Evolutionary conservation across 2,888 invertebrate genomes (phyloP).

Genomic region (Ormyrus labotus): DNA sequence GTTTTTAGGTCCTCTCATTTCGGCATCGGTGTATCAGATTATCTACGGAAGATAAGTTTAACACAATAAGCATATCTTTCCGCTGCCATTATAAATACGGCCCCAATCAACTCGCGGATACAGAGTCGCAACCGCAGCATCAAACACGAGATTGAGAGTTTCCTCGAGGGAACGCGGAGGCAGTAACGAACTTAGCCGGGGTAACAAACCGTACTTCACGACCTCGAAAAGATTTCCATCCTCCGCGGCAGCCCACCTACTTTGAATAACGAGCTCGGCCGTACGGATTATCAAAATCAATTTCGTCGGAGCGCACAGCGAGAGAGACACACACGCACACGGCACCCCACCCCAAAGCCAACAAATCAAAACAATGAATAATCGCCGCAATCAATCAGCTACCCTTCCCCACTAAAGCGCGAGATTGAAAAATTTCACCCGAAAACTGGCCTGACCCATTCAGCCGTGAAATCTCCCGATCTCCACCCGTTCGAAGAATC

Average conservation of each 20-base stretch:
- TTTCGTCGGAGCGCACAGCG: too few species aligned
- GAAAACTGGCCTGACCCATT: background rate
- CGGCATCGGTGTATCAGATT: too few species aligned
- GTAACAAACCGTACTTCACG: background rate
- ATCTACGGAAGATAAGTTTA: too few species aligned
- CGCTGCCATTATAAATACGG: too few species aligned
- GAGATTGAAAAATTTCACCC: conserved; percentile 24
- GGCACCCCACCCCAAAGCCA: background rate
- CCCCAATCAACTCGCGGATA: too few species aligned
- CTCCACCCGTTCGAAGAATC: conserved; percentile 15
- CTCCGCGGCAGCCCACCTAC: background rate
- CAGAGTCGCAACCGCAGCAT: background rate
- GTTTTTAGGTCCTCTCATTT: too few species aligned
- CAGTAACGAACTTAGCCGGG: conserved; percentile 13
- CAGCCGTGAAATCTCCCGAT: conserved; percentile 37
- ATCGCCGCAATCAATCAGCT: conserved; percentile 21
- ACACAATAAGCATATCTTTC: too few species aligned
- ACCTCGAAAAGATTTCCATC: background rate
- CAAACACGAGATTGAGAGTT: conserved; percentile 1
- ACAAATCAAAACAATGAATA: conserved; percentile 24
- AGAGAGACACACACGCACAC: too few species aligned
- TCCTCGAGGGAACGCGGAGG: conserved; percentile 19
- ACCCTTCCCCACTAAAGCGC: background rate
- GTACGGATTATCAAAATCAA: background rate
- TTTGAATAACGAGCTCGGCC: background rate